Evolutionary conservation across 2,797 vertebrate genomes (phyloP).

Genomic region (Tapera naevia): DNA sequence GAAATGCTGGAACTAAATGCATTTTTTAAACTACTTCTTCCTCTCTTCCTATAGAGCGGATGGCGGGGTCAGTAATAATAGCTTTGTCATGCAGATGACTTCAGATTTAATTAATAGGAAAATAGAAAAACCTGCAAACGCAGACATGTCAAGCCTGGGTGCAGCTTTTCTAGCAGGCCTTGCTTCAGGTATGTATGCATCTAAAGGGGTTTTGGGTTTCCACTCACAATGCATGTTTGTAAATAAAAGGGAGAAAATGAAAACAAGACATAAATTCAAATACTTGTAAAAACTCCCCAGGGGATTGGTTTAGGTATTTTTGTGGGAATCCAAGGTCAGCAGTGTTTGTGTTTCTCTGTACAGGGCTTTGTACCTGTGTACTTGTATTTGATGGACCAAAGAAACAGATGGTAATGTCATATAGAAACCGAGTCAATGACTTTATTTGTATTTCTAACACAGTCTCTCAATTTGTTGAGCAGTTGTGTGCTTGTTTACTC

Average conservation of each 20-base stretch:
- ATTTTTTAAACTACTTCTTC: neutral
- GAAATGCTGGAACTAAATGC: neutral
- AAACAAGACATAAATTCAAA: neutral
- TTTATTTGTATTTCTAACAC: neutral
- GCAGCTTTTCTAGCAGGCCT: constrained; percentile 93
- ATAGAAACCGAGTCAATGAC: neutral
- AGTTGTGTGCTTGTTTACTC: neutral
- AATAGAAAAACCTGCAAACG: constrained; percentile 79
- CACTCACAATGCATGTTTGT: neutral
- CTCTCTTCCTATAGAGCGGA: constrained; percentile 82
- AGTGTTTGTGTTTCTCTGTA: neutral
- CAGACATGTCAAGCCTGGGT: constrained; percentile 93
- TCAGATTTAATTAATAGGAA: constrained; percentile 87
- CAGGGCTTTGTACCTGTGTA: neutral
- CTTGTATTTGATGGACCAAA: neutral
- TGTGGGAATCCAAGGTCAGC: neutral
- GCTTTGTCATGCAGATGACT: constrained; percentile 96
- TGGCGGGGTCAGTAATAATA: constrained; percentile 91
- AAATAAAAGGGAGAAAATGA: neutral
- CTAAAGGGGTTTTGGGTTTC: neutral
- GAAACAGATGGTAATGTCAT: neutral
- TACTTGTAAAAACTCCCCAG: neutral
- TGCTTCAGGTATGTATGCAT: constrained; percentile 81
- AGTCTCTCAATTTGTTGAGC: neutral
- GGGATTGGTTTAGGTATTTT: neutral